A percentile compares a stretch with the other conserved stretches of the same genome.
These are phyloP conservation scores for Acropora tenuis DNA, from an alignment of 64 coral and sea anemone species.

Conservation along the genomic window DNA sequence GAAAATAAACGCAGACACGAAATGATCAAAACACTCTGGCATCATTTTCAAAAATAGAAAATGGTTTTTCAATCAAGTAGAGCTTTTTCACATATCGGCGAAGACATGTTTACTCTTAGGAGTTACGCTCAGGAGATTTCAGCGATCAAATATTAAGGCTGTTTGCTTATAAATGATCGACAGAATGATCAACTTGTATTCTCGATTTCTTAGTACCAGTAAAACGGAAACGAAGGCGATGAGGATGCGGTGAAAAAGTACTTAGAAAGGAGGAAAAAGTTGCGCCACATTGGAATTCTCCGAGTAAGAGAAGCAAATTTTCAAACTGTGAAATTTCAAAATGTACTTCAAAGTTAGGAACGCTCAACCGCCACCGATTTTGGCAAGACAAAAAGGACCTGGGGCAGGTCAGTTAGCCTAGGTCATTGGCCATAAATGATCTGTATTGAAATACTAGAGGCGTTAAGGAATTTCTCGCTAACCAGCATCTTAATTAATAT, in stretches of 20 bases:
- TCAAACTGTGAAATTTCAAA: neutral
- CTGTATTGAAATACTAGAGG: neutral
- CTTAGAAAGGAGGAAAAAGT: too few species aligned
- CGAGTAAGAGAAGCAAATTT: neutral
- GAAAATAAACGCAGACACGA: too few species aligned
- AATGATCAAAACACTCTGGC: too few species aligned
- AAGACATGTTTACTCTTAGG: neutral
- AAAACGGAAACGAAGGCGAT: neutral
- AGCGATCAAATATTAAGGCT: neutral
- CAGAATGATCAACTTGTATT: neutral
- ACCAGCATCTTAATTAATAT: neutral
- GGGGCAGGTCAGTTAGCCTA: constrained; percentile 13
- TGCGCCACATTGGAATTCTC: neutral
- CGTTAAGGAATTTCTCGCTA: constrained; percentile 1
- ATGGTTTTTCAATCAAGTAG: too few species aligned
- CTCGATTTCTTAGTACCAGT: neutral
- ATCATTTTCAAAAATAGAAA: too few species aligned
- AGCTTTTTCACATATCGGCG: too few species aligned
- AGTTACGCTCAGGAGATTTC: neutral
- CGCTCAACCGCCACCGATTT: neutral
- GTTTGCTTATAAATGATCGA: neutral
- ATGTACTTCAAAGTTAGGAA: neutral
- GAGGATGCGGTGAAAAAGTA: neutral
- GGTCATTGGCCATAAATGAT: constrained; percentile 2
- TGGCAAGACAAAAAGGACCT: neutral